phyloP scores from a whole-genome alignment of 92 coral and sea anemone species.

The Blastomussa wellsi region DNA sequence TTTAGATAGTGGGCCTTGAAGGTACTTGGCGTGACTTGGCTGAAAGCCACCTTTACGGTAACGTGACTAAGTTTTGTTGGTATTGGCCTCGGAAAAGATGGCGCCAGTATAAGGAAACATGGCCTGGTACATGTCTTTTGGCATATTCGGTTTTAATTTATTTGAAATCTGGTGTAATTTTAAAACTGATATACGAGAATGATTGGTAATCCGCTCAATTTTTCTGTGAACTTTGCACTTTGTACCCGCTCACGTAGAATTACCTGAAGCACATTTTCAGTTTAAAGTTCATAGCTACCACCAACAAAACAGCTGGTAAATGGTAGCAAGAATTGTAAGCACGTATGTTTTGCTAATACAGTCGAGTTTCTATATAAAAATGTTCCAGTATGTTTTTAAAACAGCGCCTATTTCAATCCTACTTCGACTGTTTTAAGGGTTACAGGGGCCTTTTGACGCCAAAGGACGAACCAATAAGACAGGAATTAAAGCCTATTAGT shows the following conservation, averaged over 20 bases:
- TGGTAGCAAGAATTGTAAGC: neutral
- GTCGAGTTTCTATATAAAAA: neutral
- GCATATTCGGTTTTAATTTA: neutral
- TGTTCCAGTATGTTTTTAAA: neutral
- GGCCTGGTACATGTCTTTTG: neutral
- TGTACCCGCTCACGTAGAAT: neutral
- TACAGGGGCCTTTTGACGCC: no score
- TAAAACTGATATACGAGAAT: neutral
- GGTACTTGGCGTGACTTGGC: slow-evolving; percentile 16
- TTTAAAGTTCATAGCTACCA: neutral
- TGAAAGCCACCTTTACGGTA: neutral
- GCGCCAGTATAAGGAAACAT: neutral
- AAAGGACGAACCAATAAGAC: neutral
- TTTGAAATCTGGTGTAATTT: neutral
- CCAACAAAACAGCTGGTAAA: neutral
- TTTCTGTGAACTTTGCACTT: neutral
- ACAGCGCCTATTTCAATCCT: neutral
- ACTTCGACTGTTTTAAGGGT: neutral
- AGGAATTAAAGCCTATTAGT: neutral
- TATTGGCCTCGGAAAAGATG: neutral
- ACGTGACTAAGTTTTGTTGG: neutral
- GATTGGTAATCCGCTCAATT: neutral
- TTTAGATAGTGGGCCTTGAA: neutral
- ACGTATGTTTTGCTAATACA: neutral
- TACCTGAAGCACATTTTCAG: neutral